Percentiles rank a stretch among this genome's conserved stretches.
These are phyloP conservation scores for Dermolepida albohirtum DNA, from an alignment of 2,888 invertebrate genomes.

Conservation along the genomic window DNA sequence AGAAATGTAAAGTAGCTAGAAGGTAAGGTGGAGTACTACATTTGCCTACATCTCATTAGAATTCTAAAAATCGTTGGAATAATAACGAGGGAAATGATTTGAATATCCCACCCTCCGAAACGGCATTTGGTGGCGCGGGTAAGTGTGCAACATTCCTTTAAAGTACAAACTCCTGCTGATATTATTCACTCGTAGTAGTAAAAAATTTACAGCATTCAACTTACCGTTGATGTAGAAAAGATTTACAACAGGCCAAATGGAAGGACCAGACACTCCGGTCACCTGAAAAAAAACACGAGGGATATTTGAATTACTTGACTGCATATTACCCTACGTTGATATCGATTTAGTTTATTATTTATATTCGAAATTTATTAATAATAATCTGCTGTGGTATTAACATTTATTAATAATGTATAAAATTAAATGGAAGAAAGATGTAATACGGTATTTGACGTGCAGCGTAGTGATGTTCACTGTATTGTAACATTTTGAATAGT, in stretches of 20 bases:
- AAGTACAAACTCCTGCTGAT: conserved; percentile 30
- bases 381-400: too few relatives aligned
- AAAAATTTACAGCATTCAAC: conserved; percentile 46
- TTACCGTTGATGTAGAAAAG: conserved; percentile 40
- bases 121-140: conserved; percentile 2
- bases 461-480: too few relatives aligned
- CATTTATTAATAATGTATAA: too few relatives aligned
- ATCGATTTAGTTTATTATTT: too few relatives aligned
- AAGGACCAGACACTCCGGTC: conserved; percentile 24
- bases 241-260: conserved; percentile 32
- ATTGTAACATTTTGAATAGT: too few relatives aligned
- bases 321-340: too few relatives aligned
- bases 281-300: conserved; percentile 41
- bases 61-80: conserved; percentile 22
- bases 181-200: conserved; percentile 47
- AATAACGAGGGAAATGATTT: conserved; percentile 22
- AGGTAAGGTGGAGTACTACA: conserved; percentile 10
- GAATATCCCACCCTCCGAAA: conserved; percentile 14
- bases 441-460: too few relatives aligned
- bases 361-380: too few relatives aligned
- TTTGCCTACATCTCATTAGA: conserved; percentile 12
- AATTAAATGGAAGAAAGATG: too few relatives aligned
- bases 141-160: conserved; percentile 8
- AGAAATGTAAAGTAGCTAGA: not conserved
- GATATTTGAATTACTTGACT: too few relatives aligned